Conservation (phyloP, 2,888 invertebrate genomes). For the Trichogramma dendrolimi region DNA sequence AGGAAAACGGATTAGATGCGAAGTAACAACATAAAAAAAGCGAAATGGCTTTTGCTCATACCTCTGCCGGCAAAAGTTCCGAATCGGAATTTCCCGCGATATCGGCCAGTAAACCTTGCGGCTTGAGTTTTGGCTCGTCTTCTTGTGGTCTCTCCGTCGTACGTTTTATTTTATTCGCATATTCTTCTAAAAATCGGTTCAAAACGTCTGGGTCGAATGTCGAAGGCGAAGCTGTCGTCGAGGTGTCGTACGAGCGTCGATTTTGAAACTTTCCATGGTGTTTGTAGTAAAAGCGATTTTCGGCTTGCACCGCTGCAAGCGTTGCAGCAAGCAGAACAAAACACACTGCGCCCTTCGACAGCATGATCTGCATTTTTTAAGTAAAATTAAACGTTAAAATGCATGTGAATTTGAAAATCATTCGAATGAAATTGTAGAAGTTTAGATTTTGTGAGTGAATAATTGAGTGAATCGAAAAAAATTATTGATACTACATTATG, state of each 20-base stretch:
- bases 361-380: slow-evolving; percentile 39
- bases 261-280: not conserved
- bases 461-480: too few relatives aligned
- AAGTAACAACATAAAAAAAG: too few relatives aligned
- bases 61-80: too few relatives aligned
- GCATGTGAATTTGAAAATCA: too few relatives aligned
- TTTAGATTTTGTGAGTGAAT: too few relatives aligned
- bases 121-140: slow-evolving; percentile 4
- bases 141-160: slow-evolving; percentile 36
- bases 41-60: too few relatives aligned
- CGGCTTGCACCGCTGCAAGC: slow-evolving; percentile 14
- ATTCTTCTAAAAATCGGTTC: slow-evolving; percentile 61
- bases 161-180: slow-evolving; percentile 57
- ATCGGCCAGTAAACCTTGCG: not conserved
- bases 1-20: too few relatives aligned
- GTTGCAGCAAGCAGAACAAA: slow-evolving; percentile 35
- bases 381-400: not conserved
- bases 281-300: not conserved
- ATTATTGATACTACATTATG: too few relatives aligned
- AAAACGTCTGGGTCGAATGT: slow-evolving; percentile 58
- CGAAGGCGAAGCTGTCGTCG: slow-evolving; percentile 22
- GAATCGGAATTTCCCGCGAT: too few relatives aligned
- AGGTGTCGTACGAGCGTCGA: not conserved
- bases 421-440: too few relatives aligned
- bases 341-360: slow-evolving; percentile 34